phyloP scores from a whole-genome alignment of 2,888 invertebrate genomes.

The Drosophila meridiana region DNA sequence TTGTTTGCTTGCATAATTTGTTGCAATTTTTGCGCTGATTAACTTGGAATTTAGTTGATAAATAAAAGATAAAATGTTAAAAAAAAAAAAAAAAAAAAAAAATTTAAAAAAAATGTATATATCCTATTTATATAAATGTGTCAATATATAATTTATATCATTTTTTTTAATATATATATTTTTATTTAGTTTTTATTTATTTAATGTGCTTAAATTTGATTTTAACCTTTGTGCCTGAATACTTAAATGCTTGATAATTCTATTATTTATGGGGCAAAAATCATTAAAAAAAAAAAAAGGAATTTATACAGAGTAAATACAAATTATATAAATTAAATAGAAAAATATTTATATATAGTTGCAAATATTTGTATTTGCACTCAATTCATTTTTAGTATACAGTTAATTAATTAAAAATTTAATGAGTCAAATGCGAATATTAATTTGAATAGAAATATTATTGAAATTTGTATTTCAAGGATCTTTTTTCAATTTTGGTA shows the following conservation, averaged over 20 bases:
- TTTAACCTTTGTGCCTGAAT: neutral
- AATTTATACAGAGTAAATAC: neutral
- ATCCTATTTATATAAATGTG: neutral
- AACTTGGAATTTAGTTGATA: conserved; percentile 6
- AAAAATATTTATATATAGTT: neutral
- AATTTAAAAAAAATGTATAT: neutral
- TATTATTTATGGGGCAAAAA: neutral
- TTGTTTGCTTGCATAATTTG: neutral
- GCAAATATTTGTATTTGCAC: neutral
- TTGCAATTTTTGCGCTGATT: conserved; percentile 1
- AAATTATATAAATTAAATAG: neutral
- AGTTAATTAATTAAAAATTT: neutral
- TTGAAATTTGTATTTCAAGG: no score
- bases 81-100: neutral
- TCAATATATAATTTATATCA: neutral
- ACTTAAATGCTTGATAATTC: neutral
- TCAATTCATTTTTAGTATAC: neutral
- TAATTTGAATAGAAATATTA: no score
- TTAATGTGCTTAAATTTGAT: neutral
- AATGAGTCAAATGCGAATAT: neutral
- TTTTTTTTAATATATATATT: neutral
- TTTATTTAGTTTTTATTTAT: neutral
- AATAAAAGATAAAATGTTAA: neutral
- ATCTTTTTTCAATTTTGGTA: no score
- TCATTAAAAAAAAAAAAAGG: neutral